Evolutionary conservation across 2,888 invertebrate genomes (phyloP).

Genomic region (Protophormia terraenovae): DNA sequence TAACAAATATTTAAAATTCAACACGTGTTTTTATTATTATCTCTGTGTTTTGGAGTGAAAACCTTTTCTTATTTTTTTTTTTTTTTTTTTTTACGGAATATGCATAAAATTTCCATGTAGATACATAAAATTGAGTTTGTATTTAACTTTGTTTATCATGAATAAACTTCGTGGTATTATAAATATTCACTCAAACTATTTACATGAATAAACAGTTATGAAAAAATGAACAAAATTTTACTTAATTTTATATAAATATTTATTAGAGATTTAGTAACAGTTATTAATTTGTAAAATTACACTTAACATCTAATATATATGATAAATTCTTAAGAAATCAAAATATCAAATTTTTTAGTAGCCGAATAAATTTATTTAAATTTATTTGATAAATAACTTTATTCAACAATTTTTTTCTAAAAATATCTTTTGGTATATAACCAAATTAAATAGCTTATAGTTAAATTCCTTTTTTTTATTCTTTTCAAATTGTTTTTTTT

Average conservation of each 20-base stretch:
- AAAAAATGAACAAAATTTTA: neutral
- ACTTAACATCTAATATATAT: too few relatives aligned
- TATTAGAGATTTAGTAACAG: too few relatives aligned
- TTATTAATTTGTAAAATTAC: too few relatives aligned
- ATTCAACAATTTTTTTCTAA: too few relatives aligned
- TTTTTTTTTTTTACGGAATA: neutral
- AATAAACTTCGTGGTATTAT: neutral
- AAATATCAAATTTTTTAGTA: too few relatives aligned
- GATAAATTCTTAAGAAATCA: too few relatives aligned
- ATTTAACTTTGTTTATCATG: neutral
- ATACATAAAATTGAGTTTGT: neutral
- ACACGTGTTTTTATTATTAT: neutral
- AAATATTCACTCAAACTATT: neutral
- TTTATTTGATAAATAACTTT: too few relatives aligned
- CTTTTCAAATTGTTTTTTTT: neutral
- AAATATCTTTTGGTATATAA: too few relatives aligned
- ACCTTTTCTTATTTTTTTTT: neutral
- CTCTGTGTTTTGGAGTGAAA: neutral
- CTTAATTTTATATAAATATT: neutral
- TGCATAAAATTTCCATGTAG: neutral
- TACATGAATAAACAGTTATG: slow-evolving; percentile 2
- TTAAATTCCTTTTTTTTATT: neutral
- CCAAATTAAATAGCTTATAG: too few relatives aligned
- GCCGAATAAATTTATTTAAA: too few relatives aligned
- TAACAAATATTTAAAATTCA: neutral